phyloP scores from a whole-genome alignment of 2,888 invertebrate species.

The Saturnia pavonia region DNA sequence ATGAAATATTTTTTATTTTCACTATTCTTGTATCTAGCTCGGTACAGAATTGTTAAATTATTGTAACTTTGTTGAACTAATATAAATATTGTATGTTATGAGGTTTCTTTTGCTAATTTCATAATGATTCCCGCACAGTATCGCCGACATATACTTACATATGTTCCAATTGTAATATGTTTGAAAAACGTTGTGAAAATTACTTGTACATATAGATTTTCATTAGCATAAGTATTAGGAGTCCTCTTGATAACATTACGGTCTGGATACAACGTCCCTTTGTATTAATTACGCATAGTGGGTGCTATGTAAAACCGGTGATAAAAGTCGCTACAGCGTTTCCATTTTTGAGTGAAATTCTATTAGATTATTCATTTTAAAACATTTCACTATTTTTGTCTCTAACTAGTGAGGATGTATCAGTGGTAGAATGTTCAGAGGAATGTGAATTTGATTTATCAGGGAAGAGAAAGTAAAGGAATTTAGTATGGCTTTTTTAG shows the following conservation, averaged over 20 bases:
- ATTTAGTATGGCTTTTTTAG: too few species aligned
- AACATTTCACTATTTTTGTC: too few species aligned
- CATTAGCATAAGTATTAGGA: not conserved
- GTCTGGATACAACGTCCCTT: conserved; percentile 44
- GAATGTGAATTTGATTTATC: not conserved
- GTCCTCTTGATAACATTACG: conserved; percentile 29
- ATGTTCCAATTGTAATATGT: not conserved
- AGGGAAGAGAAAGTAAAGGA: not conserved
- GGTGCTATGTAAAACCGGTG: not conserved
- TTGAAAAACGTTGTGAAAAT: not conserved
- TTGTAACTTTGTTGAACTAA: too few species aligned
- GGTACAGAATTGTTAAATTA: too few species aligned
- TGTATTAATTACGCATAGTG: conserved; percentile 46
- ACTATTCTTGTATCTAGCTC: too few species aligned
- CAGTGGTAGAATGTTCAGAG: not conserved
- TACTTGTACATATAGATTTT: not conserved
- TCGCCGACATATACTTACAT: too few species aligned
- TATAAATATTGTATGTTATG: too few species aligned
- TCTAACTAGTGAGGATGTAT: not conserved
- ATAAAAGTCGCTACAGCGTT: not conserved
- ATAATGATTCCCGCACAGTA: too few species aligned
- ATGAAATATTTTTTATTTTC: too few species aligned
- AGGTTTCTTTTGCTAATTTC: too few species aligned
- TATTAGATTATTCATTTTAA: not conserved
- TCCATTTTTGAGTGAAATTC: not conserved